Evolutionary conservation across 2,888 invertebrate genomes (phyloP), one percentile per base, ranked within the genome.

Genomic region (Griposia aprilina): DNA sequence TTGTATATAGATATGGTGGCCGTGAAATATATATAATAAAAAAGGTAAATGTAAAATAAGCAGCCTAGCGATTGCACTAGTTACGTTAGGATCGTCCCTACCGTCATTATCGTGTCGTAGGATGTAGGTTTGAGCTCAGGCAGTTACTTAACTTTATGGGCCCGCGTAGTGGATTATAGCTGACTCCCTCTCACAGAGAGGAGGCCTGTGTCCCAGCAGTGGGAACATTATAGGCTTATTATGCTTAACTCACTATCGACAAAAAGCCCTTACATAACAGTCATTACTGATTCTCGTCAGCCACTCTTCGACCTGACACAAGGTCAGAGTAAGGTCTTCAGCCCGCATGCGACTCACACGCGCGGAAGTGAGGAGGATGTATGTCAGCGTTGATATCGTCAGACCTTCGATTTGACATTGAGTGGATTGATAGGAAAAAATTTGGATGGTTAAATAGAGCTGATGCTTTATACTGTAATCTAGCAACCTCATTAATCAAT

Each of bases 391-490:
- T 75, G 66, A 41, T 87, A 87, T 75, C 75, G 30, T 45, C 2
- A 7, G 20, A 80, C 84, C 84, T 87, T 84, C 84, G 23, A 67
- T 74, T 6, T 67, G 69, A 59, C 84, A 84, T 87, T 87, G 87
- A 63, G 41, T 50, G 11, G 23, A 15, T 15, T 17, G 83, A 48
- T 66, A 59, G 26, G 65, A 52, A 52, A 52, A 8, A 10, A 13
- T 74, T 79, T 76, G 26, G 55, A 23, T 30, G 1, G 20, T 17
- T n/a, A 23, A 7, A 13, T 60, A 26, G 45, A 36, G 17, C 30
- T 17, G 30, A 17, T 30, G 15, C 7, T 60, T 15, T 8, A 60
- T 15, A 26, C 15, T 26, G 7, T 26, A 15, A 60, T 3, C 17
- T 60, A 30, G 50, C 26, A 45, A 45, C 45, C 45, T 8, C 5